Conservation (phyloP, 2,113 vertebrate species). For the Murina feae region DNA sequence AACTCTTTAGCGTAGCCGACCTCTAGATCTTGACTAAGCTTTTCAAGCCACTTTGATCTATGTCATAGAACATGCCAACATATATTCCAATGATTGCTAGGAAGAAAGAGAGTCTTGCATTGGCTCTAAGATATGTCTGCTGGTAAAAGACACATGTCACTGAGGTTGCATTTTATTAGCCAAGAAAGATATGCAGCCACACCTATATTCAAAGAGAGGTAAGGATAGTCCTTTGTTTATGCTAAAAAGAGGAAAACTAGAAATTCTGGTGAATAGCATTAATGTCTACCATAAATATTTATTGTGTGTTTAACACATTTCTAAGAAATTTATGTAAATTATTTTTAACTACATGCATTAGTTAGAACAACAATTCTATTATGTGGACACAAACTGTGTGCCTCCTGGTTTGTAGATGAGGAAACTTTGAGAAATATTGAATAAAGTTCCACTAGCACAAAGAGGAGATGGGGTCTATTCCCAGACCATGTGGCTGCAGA, state of each 20-base stretch:
- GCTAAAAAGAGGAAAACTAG: background rate
- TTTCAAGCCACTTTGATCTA: background rate
- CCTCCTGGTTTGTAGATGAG: background rate
- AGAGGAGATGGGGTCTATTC: background rate
- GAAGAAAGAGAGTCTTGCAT: background rate
- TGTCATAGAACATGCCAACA: rapidly evolving
- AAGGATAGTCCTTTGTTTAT: background rate
- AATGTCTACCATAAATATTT: background rate
- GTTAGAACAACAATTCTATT: background rate
- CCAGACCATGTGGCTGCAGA: background rate
- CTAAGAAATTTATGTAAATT: background rate
- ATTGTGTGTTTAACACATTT: background rate
- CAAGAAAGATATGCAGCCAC: background rate
- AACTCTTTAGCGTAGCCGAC: background rate
- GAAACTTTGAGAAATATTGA: background rate
- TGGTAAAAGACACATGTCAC: background rate
- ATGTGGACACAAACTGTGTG: background rate
- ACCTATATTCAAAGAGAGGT: background rate
- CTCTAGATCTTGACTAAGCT: background rate
- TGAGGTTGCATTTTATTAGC: background rate
- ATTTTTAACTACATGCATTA: background rate
- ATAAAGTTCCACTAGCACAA: background rate
- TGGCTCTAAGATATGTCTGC: background rate
- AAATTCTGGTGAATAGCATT: background rate
- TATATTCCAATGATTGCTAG: background rate